Base-by-base conservation (phyloP, 1,140 invertebrate species). In the Drosophila equinoxialis region DNA sequence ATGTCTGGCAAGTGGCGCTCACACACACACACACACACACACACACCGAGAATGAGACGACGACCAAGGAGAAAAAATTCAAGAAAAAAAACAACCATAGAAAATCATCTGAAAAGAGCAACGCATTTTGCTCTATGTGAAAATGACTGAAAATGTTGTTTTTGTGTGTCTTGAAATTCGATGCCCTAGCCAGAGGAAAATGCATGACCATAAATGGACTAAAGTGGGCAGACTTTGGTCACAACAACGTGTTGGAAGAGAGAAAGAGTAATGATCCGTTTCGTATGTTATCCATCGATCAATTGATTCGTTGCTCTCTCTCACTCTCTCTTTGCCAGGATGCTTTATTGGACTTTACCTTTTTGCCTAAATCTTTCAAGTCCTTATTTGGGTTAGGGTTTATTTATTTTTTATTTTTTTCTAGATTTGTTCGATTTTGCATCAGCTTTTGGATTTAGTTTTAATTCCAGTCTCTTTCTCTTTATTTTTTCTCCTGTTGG, bases 1-100 rank as follows among this genome's bases (percentile, higher is more conserved):
- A 59, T 59, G 33, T 39, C 57, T 59, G 57, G 57, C 57, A 59
- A 59, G 57, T 59, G 57, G 57, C 57, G 57, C 57, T 59, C 57
- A 59, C 57, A 59, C 57, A 59, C 17, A 59, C 33, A 51, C 45
- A 51, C 33, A 51, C 45, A 51, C 33, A 39, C 7, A 20, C 10
- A 4, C 14, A 39, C n/a, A 20, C 4, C 30, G 5, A 30, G 30
- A 39, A 6, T 14, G n/a, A 58, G 33, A 17, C 45, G 33, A 17
- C 45, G 45, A 51, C 45, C 45, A 51, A 51, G 45, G 45, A 51
- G 45, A 48, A 48, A 10, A 51, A 51, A 51, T 23, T 23, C 3
- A 51, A 23, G 20, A 20, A 51, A 51, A 51, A n/a, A 48, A 20
- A 30, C 20, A 20, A 20, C 45, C 45, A 48, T 10, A 51, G 30